Evolutionary conservation across 2,888 invertebrate genomes (phyloP), one percentile per base, ranked within the genome.

Genomic region (Mesorhabditis sp.): DNA sequence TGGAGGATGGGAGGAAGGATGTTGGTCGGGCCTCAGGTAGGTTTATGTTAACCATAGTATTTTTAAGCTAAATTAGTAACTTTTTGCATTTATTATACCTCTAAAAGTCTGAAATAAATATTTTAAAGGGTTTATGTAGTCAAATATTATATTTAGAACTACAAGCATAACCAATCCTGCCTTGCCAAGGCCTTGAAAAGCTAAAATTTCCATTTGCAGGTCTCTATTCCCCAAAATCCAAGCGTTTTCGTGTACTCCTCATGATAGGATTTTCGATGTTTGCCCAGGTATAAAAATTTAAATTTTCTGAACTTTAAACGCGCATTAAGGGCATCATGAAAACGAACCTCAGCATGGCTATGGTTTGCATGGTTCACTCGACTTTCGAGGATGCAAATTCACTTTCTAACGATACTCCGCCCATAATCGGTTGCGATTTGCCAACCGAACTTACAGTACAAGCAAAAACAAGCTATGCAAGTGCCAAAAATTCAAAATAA

Each of bases 281-380:
- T n/a, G 58, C 58, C 7, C 58, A 50, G 58, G 58, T 50, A 13
- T 50, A 10, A n/a, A 13, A 13, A 10, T 50, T 50, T 2, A 50
- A n/a, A 50, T 13, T 10, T 50, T 50, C 58, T 50, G 7, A 13
- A 50, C n/a, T n/a, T 50, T 50, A 13, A 50, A 13, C 58, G 7
- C n/a, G 7, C 58, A 13, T 2, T 50, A 13, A 50, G 58, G 58
- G 58, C n/a, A 50, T 50, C 58, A 50, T 50, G 58, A 50, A 50
- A 50, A 50, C 58, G n/a, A 50, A 50, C n/a, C 58, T 50, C 58
- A 50, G 58, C 58, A 50, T 50, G 58, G 58, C 58, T 13, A 50
- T 50, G 58, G 58, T 50, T 50, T 50, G 58, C 58, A 50, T 50
- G 58, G 58, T 50, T 50, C 1, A 50, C n/a, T 50, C n/a, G n/a